Conservation (phyloP, 53 echinoderm and acorn worm species). For the Paelopatides confundens region DNA sequence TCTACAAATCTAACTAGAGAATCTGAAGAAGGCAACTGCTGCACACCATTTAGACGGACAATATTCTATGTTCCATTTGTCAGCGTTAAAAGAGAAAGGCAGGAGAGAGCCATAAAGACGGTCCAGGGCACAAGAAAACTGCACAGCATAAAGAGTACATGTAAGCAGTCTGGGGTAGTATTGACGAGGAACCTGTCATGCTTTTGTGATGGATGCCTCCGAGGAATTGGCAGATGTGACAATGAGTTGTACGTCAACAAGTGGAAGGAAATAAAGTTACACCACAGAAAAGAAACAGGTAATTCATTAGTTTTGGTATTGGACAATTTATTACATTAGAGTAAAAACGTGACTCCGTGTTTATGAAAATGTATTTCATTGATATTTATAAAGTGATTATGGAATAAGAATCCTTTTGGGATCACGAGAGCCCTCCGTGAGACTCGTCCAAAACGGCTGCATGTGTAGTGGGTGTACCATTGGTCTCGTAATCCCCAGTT, state of each 20-base stretch:
- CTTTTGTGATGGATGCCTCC: constrained; percentile 52
- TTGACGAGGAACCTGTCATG: constrained; percentile 59
- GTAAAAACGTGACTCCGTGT: too few relatives aligned
- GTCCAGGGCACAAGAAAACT: constrained; percentile 65
- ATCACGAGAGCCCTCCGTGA: too few relatives aligned
- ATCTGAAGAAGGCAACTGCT: constrained; percentile 48
- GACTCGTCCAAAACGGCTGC: too few relatives aligned
- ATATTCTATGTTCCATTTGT: constrained; percentile 48
- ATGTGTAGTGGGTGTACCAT: too few relatives aligned
- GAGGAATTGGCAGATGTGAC: constrained; percentile 2
- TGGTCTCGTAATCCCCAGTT: too few relatives aligned
- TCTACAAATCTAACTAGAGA: constrained; percentile 51
- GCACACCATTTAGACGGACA: constrained; percentile 55
- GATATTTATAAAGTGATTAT: too few relatives aligned
- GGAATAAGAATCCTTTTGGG: too few relatives aligned
- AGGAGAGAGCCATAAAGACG: constrained; percentile 43
- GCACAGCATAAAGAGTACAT: constrained; percentile 60
- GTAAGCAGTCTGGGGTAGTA: constrained; percentile 45
- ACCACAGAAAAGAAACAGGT: background rate
- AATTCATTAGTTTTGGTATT: background rate
- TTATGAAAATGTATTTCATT: too few relatives aligned
- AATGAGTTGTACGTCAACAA: constrained; percentile 24
- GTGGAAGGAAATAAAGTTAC: constrained; percentile 22
- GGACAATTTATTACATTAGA: background rate
- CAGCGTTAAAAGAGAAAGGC: constrained; percentile 32